phyloP scores from a whole-genome alignment of 2,888 invertebrate species.

The Clitarchus hookeri region DNA sequence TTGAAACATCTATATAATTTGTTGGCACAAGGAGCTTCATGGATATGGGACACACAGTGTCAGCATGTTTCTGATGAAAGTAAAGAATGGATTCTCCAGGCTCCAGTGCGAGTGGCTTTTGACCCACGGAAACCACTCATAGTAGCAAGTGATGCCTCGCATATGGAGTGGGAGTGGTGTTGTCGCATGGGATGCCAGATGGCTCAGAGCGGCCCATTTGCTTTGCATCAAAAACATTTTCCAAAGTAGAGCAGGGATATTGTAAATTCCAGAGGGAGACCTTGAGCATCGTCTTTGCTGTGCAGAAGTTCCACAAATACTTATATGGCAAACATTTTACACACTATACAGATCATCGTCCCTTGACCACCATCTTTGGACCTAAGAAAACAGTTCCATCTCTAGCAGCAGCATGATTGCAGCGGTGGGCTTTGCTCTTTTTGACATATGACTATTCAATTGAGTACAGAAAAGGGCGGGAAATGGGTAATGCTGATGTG shows the following conservation, averaged over 20 bases:
- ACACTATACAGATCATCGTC: not conserved
- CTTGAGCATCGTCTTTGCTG: not conserved
- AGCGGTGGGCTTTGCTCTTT: not conserved
- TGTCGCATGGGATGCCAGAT: constrained; percentile 28
- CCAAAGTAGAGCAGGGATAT: constrained; percentile 29
- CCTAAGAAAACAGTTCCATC: not conserved
- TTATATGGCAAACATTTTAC: not conserved
- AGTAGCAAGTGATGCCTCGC: constrained; percentile 38
- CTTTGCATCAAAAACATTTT: constrained; percentile 31
- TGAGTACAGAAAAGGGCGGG: not conserved
- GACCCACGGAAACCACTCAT: too few relatives aligned
- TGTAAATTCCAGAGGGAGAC: constrained; percentile 32
- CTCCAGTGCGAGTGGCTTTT: too few relatives aligned
- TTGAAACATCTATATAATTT: constrained; percentile 41
- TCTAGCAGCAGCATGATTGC: too few relatives aligned
- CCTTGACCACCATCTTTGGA: not conserved
- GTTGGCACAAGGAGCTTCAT: too few relatives aligned
- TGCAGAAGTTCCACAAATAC: not conserved
- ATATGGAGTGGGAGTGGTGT: constrained; percentile 41
- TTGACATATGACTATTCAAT: not conserved
- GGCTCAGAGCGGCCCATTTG: constrained; percentile 29
- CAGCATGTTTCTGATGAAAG: constrained; percentile 28
- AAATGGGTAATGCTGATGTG: not conserved
- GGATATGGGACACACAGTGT: constrained; percentile 39
- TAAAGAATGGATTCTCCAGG: too few relatives aligned